Evolutionary conservation across 2,888 invertebrate species (phyloP).

Genomic region (Lithophane socia): DNA sequence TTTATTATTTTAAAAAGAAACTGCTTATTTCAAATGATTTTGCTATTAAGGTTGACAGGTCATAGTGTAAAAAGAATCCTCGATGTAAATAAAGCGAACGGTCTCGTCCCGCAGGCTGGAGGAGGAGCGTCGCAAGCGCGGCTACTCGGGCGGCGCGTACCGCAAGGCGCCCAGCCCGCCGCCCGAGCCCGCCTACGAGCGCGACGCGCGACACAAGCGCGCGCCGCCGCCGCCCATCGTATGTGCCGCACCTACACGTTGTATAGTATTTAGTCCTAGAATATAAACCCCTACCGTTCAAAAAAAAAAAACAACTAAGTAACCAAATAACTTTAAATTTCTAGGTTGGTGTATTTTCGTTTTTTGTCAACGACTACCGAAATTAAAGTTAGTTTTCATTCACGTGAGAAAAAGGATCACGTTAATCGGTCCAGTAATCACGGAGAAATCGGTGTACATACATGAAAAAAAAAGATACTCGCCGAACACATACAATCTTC

Average conservation of each 20-base stretch:
- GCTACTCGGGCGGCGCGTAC: conserved; percentile 86
- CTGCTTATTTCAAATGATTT: neutral
- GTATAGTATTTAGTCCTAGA: neutral
- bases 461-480: neutral
- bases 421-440: neutral
- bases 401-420: neutral
- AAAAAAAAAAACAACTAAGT: neutral
- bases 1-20: too few relatives aligned
- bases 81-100: neutral
- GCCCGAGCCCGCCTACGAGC: conserved; percentile 84
- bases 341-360: too few relatives aligned
- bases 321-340: neutral
- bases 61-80: neutral
- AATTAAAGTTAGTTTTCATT: neutral
- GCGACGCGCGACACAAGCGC: conserved; percentile 84
- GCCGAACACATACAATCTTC: neutral
- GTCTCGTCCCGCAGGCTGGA: conserved; percentile 81
- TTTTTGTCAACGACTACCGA: neutral
- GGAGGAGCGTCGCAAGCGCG: conserved; percentile 91
- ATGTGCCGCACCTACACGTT: neutral
- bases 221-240: conserved; percentile 82
- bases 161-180: conserved; percentile 85
- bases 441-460: too few relatives aligned
- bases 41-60: neutral
- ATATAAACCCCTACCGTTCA: neutral